phyloP scores from a whole-genome alignment of 2,797 vertebrate species.

The Platalea minor region DNA sequence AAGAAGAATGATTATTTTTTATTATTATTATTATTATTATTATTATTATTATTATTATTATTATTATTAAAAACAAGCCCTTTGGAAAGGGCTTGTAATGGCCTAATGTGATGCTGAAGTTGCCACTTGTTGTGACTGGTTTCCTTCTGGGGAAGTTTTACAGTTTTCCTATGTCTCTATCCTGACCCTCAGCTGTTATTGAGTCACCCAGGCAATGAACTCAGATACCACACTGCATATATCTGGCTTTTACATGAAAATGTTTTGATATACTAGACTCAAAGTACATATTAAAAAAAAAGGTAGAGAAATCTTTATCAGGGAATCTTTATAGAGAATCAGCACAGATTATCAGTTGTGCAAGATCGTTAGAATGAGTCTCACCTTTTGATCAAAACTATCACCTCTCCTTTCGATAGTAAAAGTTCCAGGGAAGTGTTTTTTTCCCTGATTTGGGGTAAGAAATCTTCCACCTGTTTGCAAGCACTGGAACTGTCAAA shows the following conservation, averaged over 20 bases:
- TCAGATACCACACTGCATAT: neutral
- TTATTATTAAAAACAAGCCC: neutral
- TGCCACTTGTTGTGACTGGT: rapidly evolving
- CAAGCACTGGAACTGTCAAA: neutral
- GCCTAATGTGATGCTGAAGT: neutral
- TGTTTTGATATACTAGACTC: neutral
- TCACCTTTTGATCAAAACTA: neutral
- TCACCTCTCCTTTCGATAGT: neutral
- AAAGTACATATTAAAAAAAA: neutral
- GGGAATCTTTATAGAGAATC: neutral
- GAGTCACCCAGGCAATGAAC: neutral
- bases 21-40: no score
- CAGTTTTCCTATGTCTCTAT: neutral
- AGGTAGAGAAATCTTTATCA: neutral
- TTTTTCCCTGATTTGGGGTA: neutral
- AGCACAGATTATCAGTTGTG: neutral
- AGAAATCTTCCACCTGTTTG: neutral
- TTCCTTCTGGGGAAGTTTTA: neutral
- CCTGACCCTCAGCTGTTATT: neutral
- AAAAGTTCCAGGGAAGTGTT: neutral
- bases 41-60: neutral
- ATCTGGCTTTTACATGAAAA: neutral
- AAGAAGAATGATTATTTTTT: neutral
- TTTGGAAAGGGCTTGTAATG: neutral
- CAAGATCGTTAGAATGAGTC: neutral